Conservation (phyloP, 2,113 vertebrate genomes). For the Xiphophorus hellerii region DNA sequence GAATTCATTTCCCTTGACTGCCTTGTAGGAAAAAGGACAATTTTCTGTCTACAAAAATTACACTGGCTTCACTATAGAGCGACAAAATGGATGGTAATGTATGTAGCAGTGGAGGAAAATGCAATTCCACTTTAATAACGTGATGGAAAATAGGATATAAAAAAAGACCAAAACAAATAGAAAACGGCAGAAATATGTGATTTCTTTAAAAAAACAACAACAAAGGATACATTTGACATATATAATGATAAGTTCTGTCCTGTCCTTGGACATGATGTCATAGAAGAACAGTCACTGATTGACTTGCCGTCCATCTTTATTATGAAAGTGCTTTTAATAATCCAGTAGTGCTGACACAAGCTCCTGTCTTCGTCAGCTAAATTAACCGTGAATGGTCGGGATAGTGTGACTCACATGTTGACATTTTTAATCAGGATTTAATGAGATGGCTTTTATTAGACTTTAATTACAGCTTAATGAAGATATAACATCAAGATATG, state of each 20-base stretch:
- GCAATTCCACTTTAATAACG: not conserved
- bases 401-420: slow-evolving; percentile 12
- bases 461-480: slow-evolving; percentile 35
- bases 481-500: not conserved
- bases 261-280: not conserved
- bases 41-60: slow-evolving; percentile 9
- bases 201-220: not conserved
- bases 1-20: slow-evolving; percentile 3
- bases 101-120: not conserved
- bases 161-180: not conserved
- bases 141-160: not conserved
- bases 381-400: not conserved
- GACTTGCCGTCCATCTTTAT: slow-evolving; percentile 13
- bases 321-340: slow-evolving; percentile 30
- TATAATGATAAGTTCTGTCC: not conserved
- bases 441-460: slow-evolving; percentile 14
- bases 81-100: slow-evolving; percentile 3
- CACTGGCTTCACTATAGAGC: slow-evolving; percentile 11
- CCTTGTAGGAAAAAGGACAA: not conserved
- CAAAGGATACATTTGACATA: not conserved
- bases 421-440: slow-evolving; percentile 23
- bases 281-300: slow-evolving; percentile 1
- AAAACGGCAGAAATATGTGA: not conserved
- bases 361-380: slow-evolving; percentile 1
- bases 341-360: slow-evolving; percentile 17